Evolutionary conservation across 2,113 vertebrate species (phyloP), one percentile per base, ranked within the genome.

Genomic region (Serilophus lunatus): DNA sequence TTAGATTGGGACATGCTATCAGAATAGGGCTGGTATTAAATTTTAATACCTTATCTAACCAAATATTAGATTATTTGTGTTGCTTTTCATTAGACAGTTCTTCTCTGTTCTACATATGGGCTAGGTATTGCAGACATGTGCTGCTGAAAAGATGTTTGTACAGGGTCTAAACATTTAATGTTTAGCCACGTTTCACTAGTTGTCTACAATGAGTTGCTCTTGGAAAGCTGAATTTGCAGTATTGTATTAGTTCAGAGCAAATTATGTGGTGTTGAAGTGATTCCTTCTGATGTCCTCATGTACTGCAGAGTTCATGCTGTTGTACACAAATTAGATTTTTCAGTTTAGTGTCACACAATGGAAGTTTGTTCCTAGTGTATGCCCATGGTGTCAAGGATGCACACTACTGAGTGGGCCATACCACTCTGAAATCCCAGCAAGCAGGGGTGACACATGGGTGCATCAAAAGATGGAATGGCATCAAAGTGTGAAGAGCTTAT

Each of bases 331-430:
- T 59, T n/a, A 18, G 17, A 29, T 45, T 15, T 75, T 74, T 44
- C 14, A 13, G 10, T 47, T 82, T 79, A 60, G 13, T 79, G 63
- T 63, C 16, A 23, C 29, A 12, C 9, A 29, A 6, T n/a, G n/a
- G 4, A 20, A 18, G 9, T n/a, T 57, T n/a, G 15, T 69, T 92
- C 25, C 25, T 49, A 4, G 12, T 35, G 45, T 77, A 6, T 77
- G 50, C 7, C 40, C 1, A 0, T 72, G 15, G 50, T 77, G 29
- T 69, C 40, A 84, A 0, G 0, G 1, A 44, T 56, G 44, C 26
- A 72, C 12, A 20, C 10, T 18, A 38, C 35, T 28, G 19, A 63
- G n/a, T 40, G n/a, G 50, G 13, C 18, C 15, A 4, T 28, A 9
- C 23, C 19, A 9, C 18, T 84, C 9, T 49, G 54, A 57, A 81